phyloP scores from a whole-genome alignment of 2,888 invertebrate species.

The Anarsia innoxiella region DNA sequence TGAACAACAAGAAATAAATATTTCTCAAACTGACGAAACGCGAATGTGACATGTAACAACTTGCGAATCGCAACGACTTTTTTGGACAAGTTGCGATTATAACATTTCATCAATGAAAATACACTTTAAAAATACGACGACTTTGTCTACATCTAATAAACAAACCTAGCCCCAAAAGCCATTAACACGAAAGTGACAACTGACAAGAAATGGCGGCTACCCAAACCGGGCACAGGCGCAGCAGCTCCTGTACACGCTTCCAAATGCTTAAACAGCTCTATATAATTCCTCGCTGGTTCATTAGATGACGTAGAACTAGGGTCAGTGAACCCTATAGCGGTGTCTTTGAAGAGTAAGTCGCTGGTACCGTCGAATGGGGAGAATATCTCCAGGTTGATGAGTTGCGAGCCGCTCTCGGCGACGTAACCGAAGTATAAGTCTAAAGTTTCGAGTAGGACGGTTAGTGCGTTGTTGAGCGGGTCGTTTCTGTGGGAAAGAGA shows the following conservation, averaged over 20 bases:
- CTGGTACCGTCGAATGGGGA: constrained; percentile 68
- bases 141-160: too few relatives aligned
- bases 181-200: constrained; percentile 36
- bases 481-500: too few relatives aligned
- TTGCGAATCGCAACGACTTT: too few relatives aligned
- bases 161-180: constrained; percentile 32
- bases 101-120: too few relatives aligned
- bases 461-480: constrained; percentile 41
- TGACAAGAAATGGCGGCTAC: constrained; percentile 34
- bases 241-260: constrained; percentile 46
- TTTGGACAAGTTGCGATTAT: too few relatives aligned
- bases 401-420: constrained; percentile 37
- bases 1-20: too few relatives aligned
- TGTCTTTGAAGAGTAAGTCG: constrained; percentile 78
- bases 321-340: constrained; percentile 46
- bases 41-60: too few relatives aligned
- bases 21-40: too few relatives aligned
- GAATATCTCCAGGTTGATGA: constrained; percentile 72
- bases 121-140: too few relatives aligned
- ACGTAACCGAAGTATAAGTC: constrained; percentile 71
- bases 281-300: constrained; percentile 70
- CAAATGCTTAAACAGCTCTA: constrained; percentile 67
- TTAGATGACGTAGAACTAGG: constrained; percentile 28
- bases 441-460: constrained; percentile 56
- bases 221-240: constrained; percentile 26